Conservation (phyloP, 2,888 invertebrate genomes). For the Gastrophysa polygoni region DNA sequence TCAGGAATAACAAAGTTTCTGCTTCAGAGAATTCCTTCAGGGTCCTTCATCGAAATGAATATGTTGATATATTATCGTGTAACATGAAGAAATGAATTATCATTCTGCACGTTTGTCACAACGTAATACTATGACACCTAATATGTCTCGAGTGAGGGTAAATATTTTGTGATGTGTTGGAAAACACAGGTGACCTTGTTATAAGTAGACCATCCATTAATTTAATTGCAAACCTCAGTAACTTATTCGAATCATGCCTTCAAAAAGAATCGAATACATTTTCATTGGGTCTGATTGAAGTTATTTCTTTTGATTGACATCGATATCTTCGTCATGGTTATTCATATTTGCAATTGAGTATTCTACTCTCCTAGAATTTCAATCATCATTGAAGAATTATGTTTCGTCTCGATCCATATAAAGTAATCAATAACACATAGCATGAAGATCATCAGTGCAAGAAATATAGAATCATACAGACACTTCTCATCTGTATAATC, state of each 20-base stretch:
- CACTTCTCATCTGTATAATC: neutral
- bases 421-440: too few species aligned
- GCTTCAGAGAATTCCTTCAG: neutral
- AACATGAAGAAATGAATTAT: neutral
- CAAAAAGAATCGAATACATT: too few species aligned
- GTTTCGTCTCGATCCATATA: too few species aligned
- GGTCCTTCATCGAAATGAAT: too few species aligned
- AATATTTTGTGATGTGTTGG: neutral
- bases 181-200: neutral
- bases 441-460: neutral
- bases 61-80: neutral
- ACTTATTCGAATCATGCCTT: too few species aligned
- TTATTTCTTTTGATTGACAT: too few species aligned
- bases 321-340: too few species aligned
- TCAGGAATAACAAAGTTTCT: neutral
- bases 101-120: neutral
- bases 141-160: neutral
- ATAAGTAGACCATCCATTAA: neutral
- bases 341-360: too few species aligned
- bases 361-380: too few species aligned
- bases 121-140: neutral
- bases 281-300: too few species aligned
- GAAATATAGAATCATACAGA: neutral
- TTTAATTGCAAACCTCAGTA: neutral
- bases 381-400: too few species aligned